Conservation (phyloP, 2,797 vertebrate genomes). For the Erithacus rubecula region DNA sequence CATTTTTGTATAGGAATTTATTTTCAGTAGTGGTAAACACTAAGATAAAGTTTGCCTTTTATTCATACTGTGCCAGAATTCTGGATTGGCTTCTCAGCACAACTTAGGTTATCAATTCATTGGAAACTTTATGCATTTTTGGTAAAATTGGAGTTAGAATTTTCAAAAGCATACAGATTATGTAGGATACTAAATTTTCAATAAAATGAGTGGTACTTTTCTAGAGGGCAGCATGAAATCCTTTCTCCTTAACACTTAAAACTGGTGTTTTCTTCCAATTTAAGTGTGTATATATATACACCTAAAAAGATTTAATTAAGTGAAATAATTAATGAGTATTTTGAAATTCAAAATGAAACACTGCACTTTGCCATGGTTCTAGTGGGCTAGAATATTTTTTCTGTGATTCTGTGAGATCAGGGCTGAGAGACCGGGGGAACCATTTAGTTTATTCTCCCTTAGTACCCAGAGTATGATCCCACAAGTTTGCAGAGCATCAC, state of each 20-base stretch:
- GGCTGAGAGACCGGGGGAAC: not conserved
- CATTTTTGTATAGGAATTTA: not conserved
- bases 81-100: not conserved
- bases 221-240: not conserved
- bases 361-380: not conserved
- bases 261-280: not conserved
- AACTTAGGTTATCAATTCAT: not conserved
- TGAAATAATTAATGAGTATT: not conserved
- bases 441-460: not conserved
- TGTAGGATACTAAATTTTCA: not conserved
- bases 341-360: not conserved
- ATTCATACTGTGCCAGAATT: not conserved
- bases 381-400: not conserved
- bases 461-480: not conserved
- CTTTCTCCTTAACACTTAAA: not conserved
- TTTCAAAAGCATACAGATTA: not conserved
- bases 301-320: not conserved
- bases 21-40: not conserved
- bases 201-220: not conserved
- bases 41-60: not conserved
- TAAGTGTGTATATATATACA: not conserved
- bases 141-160: not conserved
- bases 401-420: not conserved
- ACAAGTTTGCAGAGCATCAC: not conserved
- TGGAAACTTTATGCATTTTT: not conserved